These are phyloP conservation scores for Halcyon smyrnensis DNA, from an alignment of 2,797 vertebrate species.

Conservation along the genomic window DNA sequence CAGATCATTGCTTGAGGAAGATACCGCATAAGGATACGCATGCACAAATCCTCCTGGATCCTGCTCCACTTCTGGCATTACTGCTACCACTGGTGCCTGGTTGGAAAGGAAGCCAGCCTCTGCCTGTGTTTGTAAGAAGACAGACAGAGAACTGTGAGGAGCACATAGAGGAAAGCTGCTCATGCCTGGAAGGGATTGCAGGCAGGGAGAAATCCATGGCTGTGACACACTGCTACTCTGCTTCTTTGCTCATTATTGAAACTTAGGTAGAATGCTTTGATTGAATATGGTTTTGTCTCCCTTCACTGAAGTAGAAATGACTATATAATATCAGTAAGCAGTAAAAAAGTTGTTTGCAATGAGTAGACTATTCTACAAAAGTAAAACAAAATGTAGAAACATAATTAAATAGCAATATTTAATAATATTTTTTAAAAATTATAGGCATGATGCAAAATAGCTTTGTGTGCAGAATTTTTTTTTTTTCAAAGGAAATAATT, in stretches of 20 bases:
- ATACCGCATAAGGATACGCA: accelerated
- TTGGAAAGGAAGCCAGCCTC: background rate
- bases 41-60: background rate
- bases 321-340: background rate
- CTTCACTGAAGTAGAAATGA: background rate
- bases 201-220: background rate
- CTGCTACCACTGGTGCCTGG: background rate
- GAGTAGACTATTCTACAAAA: background rate
- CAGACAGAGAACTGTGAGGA: background rate
- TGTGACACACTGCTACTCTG: background rate
- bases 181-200: background rate
- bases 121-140: background rate
- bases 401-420: background rate
- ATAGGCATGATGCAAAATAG: background rate
- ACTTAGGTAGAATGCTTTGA: background rate
- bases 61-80: background rate
- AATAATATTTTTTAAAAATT: background rate
- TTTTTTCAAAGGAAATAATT: background rate
- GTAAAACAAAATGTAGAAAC: background rate
- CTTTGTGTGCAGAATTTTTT: background rate
- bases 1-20: background rate
- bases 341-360: background rate
- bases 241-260: background rate
- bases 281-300: background rate
- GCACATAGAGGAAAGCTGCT: background rate